A percentile compares a stretch with the other conserved stretches of the same genome.
phyloP scores from a whole-genome alignment of 2,113 vertebrate species.

The Lota lota region DNA sequence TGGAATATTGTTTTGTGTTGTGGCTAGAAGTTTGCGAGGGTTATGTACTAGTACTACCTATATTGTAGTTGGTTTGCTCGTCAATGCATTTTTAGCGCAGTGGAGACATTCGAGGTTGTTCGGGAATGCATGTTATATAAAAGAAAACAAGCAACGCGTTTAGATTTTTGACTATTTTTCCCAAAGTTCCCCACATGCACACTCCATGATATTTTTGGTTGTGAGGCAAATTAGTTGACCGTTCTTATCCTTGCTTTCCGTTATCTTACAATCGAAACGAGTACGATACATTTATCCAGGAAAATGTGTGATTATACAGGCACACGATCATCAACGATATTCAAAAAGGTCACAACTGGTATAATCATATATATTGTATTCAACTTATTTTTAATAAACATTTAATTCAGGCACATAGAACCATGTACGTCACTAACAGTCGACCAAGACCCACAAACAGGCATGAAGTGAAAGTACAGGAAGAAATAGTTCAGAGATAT shows the following conservation, averaged over 20 bases:
- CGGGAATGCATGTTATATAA: too few species aligned
- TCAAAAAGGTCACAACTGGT: too few species aligned
- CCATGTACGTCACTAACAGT: conserved; percentile 25
- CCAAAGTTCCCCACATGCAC: background rate
- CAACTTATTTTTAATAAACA: background rate
- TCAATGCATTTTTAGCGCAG: too few species aligned
- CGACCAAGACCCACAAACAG: background rate
- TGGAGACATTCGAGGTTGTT: too few species aligned
- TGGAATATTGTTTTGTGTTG: too few species aligned
- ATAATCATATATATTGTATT: background rate
- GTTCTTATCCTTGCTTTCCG: background rate
- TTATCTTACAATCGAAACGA: background rate
- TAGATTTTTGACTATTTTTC: too few species aligned
- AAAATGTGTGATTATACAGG: too few species aligned
- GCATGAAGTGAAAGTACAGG: conserved; percentile 16
- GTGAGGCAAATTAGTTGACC: background rate
- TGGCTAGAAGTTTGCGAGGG: too few species aligned
- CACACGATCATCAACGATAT: too few species aligned
- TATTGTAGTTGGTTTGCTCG: too few species aligned
- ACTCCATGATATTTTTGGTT: background rate
- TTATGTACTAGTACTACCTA: too few species aligned
- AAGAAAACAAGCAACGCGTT: too few species aligned
- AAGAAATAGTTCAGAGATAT: background rate
- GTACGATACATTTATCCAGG: background rate
- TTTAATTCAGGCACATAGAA: conserved; percentile 37